These are phyloP conservation scores for Drosophila melanosoma DNA, from an alignment of 2,888 invertebrate genomes.

Conservation along the genomic window DNA sequence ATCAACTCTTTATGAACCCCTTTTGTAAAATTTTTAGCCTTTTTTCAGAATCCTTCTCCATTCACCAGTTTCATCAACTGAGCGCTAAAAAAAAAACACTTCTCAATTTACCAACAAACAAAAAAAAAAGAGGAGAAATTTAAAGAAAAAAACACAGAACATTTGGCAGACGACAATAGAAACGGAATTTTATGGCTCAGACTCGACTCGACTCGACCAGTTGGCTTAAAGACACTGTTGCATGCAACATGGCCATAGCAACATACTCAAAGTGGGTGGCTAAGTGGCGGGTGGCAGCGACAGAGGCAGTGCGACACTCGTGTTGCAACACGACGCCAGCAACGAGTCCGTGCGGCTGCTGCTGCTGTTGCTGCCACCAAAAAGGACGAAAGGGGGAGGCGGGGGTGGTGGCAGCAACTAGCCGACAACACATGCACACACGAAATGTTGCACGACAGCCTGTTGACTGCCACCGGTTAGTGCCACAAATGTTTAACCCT, in stretches of 20 bases:
- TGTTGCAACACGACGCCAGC: slow-evolving; percentile 52
- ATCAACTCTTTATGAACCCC: not conserved
- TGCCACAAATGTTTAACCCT: slow-evolving; percentile 35
- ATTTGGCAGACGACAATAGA: slow-evolving; percentile 64
- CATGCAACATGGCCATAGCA: slow-evolving; percentile 61
- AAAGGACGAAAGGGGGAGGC: slow-evolving; percentile 31
- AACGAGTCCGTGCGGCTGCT: slow-evolving; percentile 31
- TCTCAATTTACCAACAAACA: slow-evolving; percentile 55
- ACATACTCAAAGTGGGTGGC: slow-evolving; percentile 31
- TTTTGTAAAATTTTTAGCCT: not conserved
- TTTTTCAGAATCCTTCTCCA: not conserved
- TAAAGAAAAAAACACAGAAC: slow-evolving; percentile 40
- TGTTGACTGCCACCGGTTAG: slow-evolving; percentile 48
- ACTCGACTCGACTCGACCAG: slow-evolving; percentile 27
- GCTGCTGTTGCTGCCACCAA: slow-evolving; percentile 11
- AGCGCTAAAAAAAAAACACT: slow-evolving; percentile 7
- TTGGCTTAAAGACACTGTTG: slow-evolving; percentile 29
- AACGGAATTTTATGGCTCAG: slow-evolving; percentile 59
- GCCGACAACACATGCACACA: slow-evolving; percentile 39
- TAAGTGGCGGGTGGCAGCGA: not conserved
- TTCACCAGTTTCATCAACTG: slow-evolving; percentile 21
- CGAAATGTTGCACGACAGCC: slow-evolving; percentile 64
- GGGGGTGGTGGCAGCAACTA: not conserved
- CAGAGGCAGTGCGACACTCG: slow-evolving; percentile 23
- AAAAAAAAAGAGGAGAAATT: slow-evolving; percentile 29